phyloP scores from a whole-genome alignment of 2,113 vertebrate species.

The Trogon melanurus region DNA sequence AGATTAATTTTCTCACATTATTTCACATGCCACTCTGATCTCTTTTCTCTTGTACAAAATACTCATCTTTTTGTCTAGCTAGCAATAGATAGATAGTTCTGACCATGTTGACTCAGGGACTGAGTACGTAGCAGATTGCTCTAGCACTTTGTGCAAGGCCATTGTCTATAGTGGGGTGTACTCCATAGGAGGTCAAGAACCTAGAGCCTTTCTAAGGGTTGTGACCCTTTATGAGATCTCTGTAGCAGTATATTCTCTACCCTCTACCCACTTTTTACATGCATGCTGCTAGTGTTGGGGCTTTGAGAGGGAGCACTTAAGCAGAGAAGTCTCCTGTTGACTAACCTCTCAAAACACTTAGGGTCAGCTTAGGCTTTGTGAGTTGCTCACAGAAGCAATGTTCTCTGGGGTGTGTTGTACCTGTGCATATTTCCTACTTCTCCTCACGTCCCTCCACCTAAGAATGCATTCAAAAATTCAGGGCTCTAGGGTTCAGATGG shows the following conservation, averaged over 20 bases:
- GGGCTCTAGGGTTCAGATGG: neutral
- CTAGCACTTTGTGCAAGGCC: neutral
- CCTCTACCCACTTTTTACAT: neutral
- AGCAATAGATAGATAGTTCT: neutral
- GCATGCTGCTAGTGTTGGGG: fast-evolving
- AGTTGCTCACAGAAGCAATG: neutral
- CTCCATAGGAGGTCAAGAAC: neutral
- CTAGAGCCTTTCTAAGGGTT: neutral
- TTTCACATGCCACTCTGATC: neutral
- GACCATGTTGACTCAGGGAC: neutral
- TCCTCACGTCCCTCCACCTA: neutral
- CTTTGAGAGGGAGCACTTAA: neutral
- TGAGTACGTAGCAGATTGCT: fast-evolving
- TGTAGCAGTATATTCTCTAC: neutral
- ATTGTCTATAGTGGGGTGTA: neutral
- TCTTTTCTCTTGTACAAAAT: neutral
- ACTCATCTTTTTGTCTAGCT: neutral
- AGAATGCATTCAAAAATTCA: neutral
- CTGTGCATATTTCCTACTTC: neutral
- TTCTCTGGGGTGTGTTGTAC: neutral
- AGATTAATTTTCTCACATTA: neutral
- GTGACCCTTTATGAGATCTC: neutral
- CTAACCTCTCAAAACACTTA: neutral
- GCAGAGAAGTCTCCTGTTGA: neutral
- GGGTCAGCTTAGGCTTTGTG: neutral